phyloP scores from a whole-genome alignment of 1,140 invertebrate genomes.

The Aphelenchoides avenae region DNA sequence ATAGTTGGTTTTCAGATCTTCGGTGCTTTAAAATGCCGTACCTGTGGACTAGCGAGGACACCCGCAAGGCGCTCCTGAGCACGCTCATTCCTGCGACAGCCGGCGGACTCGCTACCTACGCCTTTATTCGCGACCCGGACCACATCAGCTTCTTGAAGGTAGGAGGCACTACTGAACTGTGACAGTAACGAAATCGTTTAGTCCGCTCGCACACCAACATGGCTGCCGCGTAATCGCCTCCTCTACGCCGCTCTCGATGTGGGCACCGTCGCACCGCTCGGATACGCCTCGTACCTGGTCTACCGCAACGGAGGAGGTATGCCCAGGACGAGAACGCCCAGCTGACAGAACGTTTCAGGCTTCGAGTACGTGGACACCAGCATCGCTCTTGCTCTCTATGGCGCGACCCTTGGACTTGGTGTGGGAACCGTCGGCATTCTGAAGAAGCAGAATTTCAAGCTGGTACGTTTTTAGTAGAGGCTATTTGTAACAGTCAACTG shows the following conservation, averaged over 20 bases:
- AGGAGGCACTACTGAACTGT: slow-evolving; percentile 15
- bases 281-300: slow-evolving; percentile 56
- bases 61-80: slow-evolving; percentile 40
- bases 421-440: slow-evolving; percentile 41
- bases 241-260: slow-evolving; percentile 44
- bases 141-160: slow-evolving; percentile 39
- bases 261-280: slow-evolving; percentile 39
- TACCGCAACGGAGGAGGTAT: slow-evolving; percentile 58
- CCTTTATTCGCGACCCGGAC: slow-evolving; percentile 37
- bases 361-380: slow-evolving; percentile 58
- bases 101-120: slow-evolving; percentile 29
- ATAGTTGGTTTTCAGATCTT: no score
- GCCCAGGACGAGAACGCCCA: no score
- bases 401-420: slow-evolving; percentile 39
- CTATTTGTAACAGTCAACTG: neutral
- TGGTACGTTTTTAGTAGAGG: slow-evolving; percentile 22
- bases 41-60: slow-evolving; percentile 45
- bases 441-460: slow-evolving; percentile 45
- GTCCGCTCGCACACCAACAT: slow-evolving; percentile 31
- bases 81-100: slow-evolving; percentile 40
- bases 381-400: slow-evolving; percentile 51
- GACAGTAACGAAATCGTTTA: slow-evolving; percentile 13
- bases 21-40: slow-evolving; percentile 48
- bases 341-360: slow-evolving; percentile 38
- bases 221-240: slow-evolving; percentile 28